Base-by-base conservation (phyloP, 2,113 vertebrate species). In the Glareola pratincola region DNA sequence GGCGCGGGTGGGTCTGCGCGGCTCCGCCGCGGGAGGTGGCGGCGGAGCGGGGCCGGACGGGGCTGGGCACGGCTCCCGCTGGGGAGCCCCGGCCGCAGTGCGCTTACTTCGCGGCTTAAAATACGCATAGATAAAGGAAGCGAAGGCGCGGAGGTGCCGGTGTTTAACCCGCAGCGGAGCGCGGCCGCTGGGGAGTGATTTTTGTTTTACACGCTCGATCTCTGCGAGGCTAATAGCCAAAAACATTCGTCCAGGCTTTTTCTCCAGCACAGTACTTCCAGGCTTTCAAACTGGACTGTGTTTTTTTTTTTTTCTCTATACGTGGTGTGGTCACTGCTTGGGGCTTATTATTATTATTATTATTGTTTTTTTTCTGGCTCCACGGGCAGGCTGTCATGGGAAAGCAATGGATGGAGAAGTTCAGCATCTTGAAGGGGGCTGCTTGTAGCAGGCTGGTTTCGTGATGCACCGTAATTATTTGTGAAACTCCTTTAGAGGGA, bases 401-500 rank as follows among this genome's bases (percentile, higher is more conserved):
- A 30, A 77, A 60, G 91, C 88, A 5, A 16, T 36, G 79, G 73
- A 72, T 20, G 90, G 89, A 63, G 84, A 91, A 96, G 94, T 93
- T 93, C 18, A 37, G 83, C 74, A n/a, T 85, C 64, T 14, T 14
- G 82, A 72, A 68, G 63, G 88, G 88, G 79, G 75, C 27, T 29
- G 78, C 90, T 94, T 2, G 12, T 66, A 66, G 68, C 79, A 48
- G 76, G 37, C 68, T 81, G 83, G 43, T 26, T 64, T 39, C 4
- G 30, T 37, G 72, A 41, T 85, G 73, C 73, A 16, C 72, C 10
- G 13, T 59, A 59, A 83, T 95, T 77, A 81, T 94, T 92, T 81
- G 73, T 81, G 88, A 67, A 95, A 92, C 77, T 62, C 88, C 73
- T 64, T 45, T 48, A 26, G 34, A 66, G 67, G 48, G 39, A 67